A percentile compares a stretch with the other conserved stretches of the same genome.
phyloP scores from a whole-genome alignment of 2,888 invertebrate species.

The Notodonta dromedarius region DNA sequence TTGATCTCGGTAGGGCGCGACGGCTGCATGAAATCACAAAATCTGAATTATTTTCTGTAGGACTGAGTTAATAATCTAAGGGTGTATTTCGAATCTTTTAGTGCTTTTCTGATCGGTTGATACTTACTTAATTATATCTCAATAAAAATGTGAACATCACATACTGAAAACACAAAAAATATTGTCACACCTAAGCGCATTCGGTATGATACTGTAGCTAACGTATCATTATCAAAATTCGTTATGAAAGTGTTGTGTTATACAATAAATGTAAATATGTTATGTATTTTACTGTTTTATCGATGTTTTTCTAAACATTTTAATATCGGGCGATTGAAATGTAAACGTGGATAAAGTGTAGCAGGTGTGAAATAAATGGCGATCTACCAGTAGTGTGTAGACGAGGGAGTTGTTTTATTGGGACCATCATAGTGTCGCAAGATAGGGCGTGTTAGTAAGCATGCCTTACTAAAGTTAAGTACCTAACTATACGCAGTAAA shows the following conservation, averaged over 20 bases:
- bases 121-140: not conserved
- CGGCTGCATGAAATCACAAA: no score
- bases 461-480: no score
- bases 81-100: conserved; percentile 56
- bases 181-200: not conserved
- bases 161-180: conserved; percentile 2
- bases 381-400: not conserved
- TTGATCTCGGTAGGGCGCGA: no score
- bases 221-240: not conserved
- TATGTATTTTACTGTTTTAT: conserved; percentile 24
- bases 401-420: not conserved
- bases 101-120: conserved; percentile 57
- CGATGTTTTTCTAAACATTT: conserved; percentile 34
- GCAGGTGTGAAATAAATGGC: not conserved
- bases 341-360: conserved; percentile 1
- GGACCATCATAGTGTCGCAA: not conserved
- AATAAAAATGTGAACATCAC: conserved; percentile 4
- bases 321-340: conserved; percentile 6
- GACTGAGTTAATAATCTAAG: not conserved
- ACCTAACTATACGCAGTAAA: no score
- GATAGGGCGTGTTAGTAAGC: no score
- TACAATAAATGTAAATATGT: conserved; percentile 33
- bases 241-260: conserved; percentile 6
- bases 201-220: not conserved
- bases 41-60: no score